Evolutionary conservation across 1,140 invertebrate species (phyloP).

Genomic region (Cecropterus lyciades): DNA sequence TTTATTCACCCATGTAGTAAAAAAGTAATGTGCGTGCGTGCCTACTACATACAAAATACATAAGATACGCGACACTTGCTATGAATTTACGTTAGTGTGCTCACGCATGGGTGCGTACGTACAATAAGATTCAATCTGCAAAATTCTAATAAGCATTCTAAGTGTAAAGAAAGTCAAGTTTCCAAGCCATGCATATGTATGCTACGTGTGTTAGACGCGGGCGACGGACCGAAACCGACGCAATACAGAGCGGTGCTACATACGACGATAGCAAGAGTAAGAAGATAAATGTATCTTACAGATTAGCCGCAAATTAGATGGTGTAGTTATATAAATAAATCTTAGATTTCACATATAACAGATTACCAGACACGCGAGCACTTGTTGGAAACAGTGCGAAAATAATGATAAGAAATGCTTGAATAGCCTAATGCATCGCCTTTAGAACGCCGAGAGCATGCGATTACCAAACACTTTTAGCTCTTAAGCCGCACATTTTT

Average conservation of each 20-base stretch:
- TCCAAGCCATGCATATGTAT: conserved; percentile 76
- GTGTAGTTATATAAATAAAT: conserved; percentile 12
- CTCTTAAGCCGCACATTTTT: conserved; percentile 17
- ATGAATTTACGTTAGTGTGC: conserved; percentile 33
- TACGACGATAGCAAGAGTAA: conserved; percentile 17
- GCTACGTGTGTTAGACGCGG: conserved; percentile 51
- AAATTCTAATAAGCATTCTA: conserved; percentile 70
- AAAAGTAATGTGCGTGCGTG: conserved; percentile 39
- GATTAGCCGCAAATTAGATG: not conserved
- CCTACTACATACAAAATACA: conserved; percentile 33
- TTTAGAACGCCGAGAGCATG: not conserved
- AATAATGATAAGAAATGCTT: conserved; percentile 30
- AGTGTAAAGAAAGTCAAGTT: conserved; percentile 76
- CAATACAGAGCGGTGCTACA: conserved; percentile 12
- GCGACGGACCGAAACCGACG: conserved; percentile 55
- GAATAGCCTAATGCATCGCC: conserved; percentile 12
- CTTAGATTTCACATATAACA: conserved; percentile 22
- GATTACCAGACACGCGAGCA: conserved; percentile 20
- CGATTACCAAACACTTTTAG: not conserved
- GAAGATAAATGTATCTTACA: conserved; percentile 3
- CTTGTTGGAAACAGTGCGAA: conserved; percentile 19
- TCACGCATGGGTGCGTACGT: conserved; percentile 59
- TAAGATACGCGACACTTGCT: conserved; percentile 41
- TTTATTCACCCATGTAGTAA: conserved; percentile 42
- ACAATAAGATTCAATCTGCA: conserved; percentile 67